A percentile compares a stretch with the other conserved stretches of the same genome.
Evolutionary conservation across 2,797 vertebrate genomes (phyloP).

Genomic region (Bradypodion pumilum): DNA sequence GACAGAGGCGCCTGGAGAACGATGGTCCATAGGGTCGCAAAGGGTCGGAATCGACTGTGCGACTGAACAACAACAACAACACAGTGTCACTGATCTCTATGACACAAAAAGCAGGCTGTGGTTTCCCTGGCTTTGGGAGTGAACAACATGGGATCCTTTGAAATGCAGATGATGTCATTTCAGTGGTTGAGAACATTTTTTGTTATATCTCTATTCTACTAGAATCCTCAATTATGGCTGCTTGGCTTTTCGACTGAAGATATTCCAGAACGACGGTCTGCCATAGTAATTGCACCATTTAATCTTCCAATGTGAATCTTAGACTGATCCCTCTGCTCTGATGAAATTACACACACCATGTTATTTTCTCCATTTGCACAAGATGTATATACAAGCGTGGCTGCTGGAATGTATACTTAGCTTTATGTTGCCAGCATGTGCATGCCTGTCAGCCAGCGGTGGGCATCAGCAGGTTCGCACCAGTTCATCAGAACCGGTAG

Average conservation of each 20-base stretch:
- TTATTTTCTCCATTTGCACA: constrained; percentile 71
- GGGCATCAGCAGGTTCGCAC: no score
- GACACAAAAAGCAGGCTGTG: background rate
- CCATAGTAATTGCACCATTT: constrained; percentile 63
- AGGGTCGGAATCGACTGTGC: no score
- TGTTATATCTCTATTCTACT: constrained; percentile 67
- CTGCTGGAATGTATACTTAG: constrained; percentile 51
- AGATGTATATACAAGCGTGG: constrained; percentile 64
- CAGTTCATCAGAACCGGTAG: no score
- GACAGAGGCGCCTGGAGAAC: no score
- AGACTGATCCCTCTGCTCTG: constrained; percentile 65
- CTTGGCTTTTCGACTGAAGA: constrained; percentile 74
- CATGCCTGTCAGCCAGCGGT: constrained; percentile 13
- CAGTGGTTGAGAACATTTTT: constrained; percentile 65
- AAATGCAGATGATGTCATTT: constrained; percentile 72
- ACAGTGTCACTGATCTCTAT: constrained; percentile 36
- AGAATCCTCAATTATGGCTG: constrained; percentile 74
- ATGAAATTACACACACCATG: constrained; percentile 72
- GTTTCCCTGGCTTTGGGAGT: constrained; percentile 41
- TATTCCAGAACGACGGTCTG: constrained; percentile 74
- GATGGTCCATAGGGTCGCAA: no score
- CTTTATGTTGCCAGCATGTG: constrained; percentile 58
- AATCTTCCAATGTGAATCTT: constrained; percentile 70
- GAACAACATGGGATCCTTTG: constrained; percentile 36
- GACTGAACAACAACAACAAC: no score